phyloP scores from a whole-genome alignment of 2,888 invertebrate species.

The Drosophila colorata region DNA sequence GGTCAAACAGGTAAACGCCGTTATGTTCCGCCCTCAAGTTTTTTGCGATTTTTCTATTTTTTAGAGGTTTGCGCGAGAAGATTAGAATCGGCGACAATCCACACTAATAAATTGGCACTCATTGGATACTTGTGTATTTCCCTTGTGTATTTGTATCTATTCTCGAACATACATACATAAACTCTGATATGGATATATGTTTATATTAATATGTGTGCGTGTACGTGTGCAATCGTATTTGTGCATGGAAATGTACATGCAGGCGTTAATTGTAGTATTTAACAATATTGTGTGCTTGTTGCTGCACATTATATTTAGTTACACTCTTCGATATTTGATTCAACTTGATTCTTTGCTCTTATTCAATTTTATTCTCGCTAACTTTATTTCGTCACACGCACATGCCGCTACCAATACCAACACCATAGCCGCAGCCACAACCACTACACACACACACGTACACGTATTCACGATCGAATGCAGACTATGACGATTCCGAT shows the following conservation, averaged over 20 bases:
- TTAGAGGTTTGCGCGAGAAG: slow-evolving; percentile 6
- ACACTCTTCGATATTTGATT: slow-evolving; percentile 3
- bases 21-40: slow-evolving; percentile 5
- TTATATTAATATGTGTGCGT: not conserved
- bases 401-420: slow-evolving; percentile 32
- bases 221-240: not conserved
- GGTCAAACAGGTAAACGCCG: slow-evolving; percentile 30
- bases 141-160: slow-evolving; percentile 12
- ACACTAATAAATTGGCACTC: slow-evolving; percentile 27
- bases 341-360: slow-evolving; percentile 1
- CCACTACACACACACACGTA: not conserved
- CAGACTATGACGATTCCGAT: slow-evolving; percentile 51
- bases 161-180: not conserved
- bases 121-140: slow-evolving; percentile 7
- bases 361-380: slow-evolving; percentile 16
- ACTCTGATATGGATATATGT: not conserved
- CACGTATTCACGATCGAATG: slow-evolving; percentile 19
- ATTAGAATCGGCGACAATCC: slow-evolving; percentile 10
- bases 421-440: too few species aligned
- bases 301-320: not conserved
- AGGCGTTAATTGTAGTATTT: slow-evolving; percentile 7
- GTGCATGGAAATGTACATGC: not conserved
- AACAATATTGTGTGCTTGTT: slow-evolving; percentile 3
- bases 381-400: slow-evolving; percentile 46
- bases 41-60: not conserved